Percentiles rank a stretch among this genome's conserved stretches.
These are phyloP conservation scores for Drosophila nr. medialis DNA, from an alignment of 2,888 invertebrate species.

Conservation along the genomic window DNA sequence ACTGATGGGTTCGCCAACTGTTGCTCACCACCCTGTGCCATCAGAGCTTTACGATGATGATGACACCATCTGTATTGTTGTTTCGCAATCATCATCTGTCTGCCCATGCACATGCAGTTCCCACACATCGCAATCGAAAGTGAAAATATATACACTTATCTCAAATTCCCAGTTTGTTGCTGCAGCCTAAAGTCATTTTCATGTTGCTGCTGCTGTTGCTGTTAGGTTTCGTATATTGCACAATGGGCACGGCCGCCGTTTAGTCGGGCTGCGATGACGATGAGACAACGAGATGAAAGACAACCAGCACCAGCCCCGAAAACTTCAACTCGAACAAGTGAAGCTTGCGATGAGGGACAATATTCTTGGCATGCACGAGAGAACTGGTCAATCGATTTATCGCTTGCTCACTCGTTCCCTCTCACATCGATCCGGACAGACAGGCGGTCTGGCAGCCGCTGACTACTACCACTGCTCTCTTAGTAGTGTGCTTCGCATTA, in stretches of 20 bases:
- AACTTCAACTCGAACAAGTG: slow-evolving; percentile 35
- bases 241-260: slow-evolving; percentile 55
- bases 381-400: slow-evolving; percentile 71
- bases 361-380: slow-evolving; percentile 65
- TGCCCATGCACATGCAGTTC: slow-evolving; percentile 46
- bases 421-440: slow-evolving; percentile 30
- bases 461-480: slow-evolving; percentile 5
- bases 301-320: slow-evolving; percentile 27
- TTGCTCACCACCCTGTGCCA: neutral
- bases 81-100: slow-evolving; percentile 26
- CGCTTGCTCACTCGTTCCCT: slow-evolving; percentile 41
- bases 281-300: slow-evolving; percentile 35
- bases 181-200: slow-evolving; percentile 41
- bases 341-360: slow-evolving; percentile 33
- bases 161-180: slow-evolving; percentile 35
- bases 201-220: slow-evolving; percentile 27
- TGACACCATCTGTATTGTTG: slow-evolving; percentile 23
- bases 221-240: slow-evolving; percentile 61
- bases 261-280: slow-evolving; percentile 24
- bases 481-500: slow-evolving; percentile 39
- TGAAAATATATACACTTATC: slow-evolving; percentile 53
- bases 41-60: slow-evolving; percentile 10
- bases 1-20: neutral
- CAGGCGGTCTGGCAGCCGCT: slow-evolving; percentile 25
- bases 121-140: slow-evolving; percentile 63